These are phyloP conservation scores for Platycheirus albimanus DNA, from an alignment of 2,888 invertebrate species.

Conservation along the genomic window DNA sequence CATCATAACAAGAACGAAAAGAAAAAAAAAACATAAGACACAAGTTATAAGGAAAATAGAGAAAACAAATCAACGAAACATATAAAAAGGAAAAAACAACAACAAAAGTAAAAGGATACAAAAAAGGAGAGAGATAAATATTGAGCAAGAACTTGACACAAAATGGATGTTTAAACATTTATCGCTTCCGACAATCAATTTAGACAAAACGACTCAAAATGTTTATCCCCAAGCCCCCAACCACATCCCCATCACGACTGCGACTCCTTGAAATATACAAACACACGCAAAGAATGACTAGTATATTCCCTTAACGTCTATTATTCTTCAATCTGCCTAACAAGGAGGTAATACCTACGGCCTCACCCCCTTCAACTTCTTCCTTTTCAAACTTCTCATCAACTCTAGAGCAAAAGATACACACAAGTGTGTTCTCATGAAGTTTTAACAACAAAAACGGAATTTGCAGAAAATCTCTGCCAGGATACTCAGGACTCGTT, in stretches of 20 bases:
- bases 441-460: constrained; percentile 45
- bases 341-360: constrained; percentile 3
- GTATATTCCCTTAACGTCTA: constrained; percentile 28
- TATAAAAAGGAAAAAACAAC: constrained; percentile 7
- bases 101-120: constrained; percentile 4
- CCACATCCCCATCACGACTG: too few relatives aligned
- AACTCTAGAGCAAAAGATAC: constrained; percentile 40
- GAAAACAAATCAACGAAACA: constrained; percentile 19
- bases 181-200: constrained; percentile 73
- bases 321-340: constrained; percentile 63
- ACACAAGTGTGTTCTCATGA: constrained; percentile 18
- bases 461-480: not conserved
- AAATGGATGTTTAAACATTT: constrained; percentile 73
- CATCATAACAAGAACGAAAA: constrained; percentile 50
- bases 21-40: constrained; percentile 31
- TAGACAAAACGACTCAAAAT: constrained; percentile 73
- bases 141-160: constrained; percentile 69
- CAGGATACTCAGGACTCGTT: not conserved
- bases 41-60: constrained; percentile 21
- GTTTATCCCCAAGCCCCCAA: constrained; percentile 43
- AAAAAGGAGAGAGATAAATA: constrained; percentile 51
- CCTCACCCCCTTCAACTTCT: not conserved
- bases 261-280: not conserved
- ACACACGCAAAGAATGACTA: not conserved
- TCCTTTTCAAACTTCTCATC: not conserved